These are phyloP conservation scores for Furcifer pardalis DNA, from an alignment of 2,797 vertebrate genomes.

Conservation along the genomic window DNA sequence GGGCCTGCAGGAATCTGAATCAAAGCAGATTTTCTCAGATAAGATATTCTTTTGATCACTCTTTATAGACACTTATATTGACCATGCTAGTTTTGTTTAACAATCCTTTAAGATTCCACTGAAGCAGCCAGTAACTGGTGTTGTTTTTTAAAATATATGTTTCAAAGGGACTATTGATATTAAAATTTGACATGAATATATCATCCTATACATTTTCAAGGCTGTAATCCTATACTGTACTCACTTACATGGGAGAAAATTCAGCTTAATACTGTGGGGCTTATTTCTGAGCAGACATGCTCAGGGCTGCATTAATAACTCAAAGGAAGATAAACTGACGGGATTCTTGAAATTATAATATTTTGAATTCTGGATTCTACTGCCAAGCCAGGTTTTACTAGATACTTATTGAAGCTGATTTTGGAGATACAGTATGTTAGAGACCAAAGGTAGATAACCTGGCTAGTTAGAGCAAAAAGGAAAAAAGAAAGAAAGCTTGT, in stretches of 20 bases:
- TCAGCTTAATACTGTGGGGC: background rate
- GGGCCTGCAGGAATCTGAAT: no score
- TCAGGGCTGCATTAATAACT: constrained; percentile 12
- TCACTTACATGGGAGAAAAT: background rate
- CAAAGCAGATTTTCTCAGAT: no score
- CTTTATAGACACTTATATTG: constrained; percentile 54
- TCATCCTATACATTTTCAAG: constrained; percentile 50
- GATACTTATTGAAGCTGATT: constrained; percentile 23
- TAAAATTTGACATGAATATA: constrained; percentile 62
- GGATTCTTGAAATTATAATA: constrained; percentile 3
- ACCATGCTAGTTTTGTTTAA: constrained; percentile 61
- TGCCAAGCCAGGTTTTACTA: constrained; percentile 45
- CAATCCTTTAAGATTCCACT: constrained; percentile 58
- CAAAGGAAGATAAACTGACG: constrained; percentile 49
- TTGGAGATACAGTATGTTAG: constrained; percentile 31
- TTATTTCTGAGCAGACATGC: background rate
- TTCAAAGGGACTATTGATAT: constrained; percentile 62
- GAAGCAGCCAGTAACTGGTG: constrained; percentile 52
- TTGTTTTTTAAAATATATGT: constrained; percentile 54
- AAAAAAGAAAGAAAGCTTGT: constrained; percentile 7
- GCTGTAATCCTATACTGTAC: background rate
- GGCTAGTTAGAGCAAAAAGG: background rate
- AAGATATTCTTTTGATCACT: constrained; percentile 49
- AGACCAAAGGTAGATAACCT: constrained; percentile 36
- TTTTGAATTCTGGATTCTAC: constrained; percentile 21